These are phyloP conservation scores for Arrhopalites spinosus DNA, from an alignment of 2,888 invertebrate species.

Conservation along the genomic window DNA sequence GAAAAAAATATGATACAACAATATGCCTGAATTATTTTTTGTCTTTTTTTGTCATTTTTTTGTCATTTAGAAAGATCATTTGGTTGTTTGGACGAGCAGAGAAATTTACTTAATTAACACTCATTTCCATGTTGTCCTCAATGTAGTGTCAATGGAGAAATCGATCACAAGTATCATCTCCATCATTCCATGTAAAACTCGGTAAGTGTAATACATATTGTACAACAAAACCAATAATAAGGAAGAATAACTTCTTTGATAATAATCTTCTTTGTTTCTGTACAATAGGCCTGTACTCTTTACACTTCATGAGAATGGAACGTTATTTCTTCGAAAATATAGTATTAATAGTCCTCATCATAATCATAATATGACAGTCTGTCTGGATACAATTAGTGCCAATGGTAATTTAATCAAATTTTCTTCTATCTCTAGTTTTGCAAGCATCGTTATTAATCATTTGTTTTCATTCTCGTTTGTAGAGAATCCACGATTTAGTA, in stretches of 20 bases:
- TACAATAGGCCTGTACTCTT: conserved; percentile 46
- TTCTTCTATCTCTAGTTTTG: too few species aligned
- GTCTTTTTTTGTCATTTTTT: neutral
- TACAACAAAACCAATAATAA: too few species aligned
- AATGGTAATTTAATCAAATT: too few species aligned
- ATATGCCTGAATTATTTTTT: too few species aligned
- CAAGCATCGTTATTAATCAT: too few species aligned
- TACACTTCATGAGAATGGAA: conserved; percentile 54
- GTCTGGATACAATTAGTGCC: conserved; percentile 46
- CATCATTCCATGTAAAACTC: conserved; percentile 43
- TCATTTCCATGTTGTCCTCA: conserved; percentile 49
- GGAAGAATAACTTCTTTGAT: too few species aligned
- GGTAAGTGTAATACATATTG: too few species aligned
- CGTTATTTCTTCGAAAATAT: conserved; percentile 50
- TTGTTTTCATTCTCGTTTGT: too few species aligned
- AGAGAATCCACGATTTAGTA: conserved; percentile 50
- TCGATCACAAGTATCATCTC: conserved; percentile 39
- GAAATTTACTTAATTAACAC: conserved; percentile 49
- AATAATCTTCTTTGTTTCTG: too few species aligned
- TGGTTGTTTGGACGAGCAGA: conserved; percentile 46
- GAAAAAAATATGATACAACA: too few species aligned
- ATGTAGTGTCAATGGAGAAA: conserved; percentile 31
- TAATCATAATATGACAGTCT: conserved; percentile 41
- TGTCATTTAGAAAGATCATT: conserved; percentile 47
- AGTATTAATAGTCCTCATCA: conserved; percentile 45